phyloP scores from a whole-genome alignment of 2,888 invertebrate genomes.

The Caenorhabditis plicata region DNA sequence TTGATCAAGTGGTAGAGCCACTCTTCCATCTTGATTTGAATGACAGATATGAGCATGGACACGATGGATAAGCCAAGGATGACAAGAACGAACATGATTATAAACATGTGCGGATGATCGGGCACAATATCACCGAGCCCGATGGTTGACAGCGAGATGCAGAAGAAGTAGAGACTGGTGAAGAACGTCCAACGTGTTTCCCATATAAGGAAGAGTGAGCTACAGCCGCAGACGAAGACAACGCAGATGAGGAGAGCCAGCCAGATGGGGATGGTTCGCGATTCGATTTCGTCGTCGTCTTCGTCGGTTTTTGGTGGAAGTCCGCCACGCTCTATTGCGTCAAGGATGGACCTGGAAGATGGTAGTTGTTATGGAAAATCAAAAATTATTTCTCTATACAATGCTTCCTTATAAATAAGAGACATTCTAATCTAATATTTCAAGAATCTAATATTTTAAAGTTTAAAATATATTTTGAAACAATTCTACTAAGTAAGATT shows the following conservation, averaged over 20 bases:
- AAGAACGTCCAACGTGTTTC: conserved; percentile 82
- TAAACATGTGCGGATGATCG: conserved; percentile 82
- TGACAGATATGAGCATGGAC: conserved; percentile 95
- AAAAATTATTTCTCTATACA: no score
- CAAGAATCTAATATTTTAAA: no score
- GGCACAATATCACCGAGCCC: conserved; percentile 72
- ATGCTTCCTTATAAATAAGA: no score
- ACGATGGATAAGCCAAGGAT: conserved; percentile 91
- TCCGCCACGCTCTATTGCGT: no score
- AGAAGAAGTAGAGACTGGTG: conserved; percentile 92
- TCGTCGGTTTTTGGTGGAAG: no score
- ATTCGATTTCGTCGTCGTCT: conserved; percentile 29
- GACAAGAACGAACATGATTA: conserved; percentile 86
- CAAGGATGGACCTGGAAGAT: no score
- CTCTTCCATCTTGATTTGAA: conserved; percentile 70
- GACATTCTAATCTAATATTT: no score
- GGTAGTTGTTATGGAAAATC: no score
- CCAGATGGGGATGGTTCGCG: conserved; percentile 75
- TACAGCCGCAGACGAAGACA: conserved; percentile 83
- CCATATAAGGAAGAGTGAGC: conserved; percentile 73
- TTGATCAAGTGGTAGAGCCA: conserved; percentile 62
- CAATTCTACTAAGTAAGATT: no score
- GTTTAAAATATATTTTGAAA: no score
- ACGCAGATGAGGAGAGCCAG: conserved; percentile 82
- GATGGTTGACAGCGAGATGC: conserved; percentile 93